A percentile compares a stretch with the other conserved stretches of the same genome.
Evolutionary conservation across 1,140 invertebrate genomes (phyloP).

Genomic region (Drosophila miranda): DNA sequence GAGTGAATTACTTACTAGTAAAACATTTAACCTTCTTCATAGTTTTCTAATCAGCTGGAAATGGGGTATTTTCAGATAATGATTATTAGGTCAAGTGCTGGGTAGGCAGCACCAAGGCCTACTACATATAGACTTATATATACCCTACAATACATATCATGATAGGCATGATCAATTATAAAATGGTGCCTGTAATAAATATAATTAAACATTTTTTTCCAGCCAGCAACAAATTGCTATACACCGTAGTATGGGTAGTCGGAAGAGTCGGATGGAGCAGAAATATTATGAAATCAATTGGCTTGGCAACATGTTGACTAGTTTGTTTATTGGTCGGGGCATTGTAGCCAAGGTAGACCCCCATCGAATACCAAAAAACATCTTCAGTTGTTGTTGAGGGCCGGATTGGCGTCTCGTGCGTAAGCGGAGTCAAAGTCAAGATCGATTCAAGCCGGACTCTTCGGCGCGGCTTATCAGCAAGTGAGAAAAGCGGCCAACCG

Average conservation of each 20-base stretch:
- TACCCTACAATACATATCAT: too few species aligned
- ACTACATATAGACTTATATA: too few species aligned
- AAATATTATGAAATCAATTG: slow-evolving; percentile 36
- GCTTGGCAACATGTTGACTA: slow-evolving; percentile 68
- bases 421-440: slow-evolving; percentile 66
- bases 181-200: slow-evolving; percentile 29
- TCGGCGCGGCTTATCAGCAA: slow-evolving; percentile 43
- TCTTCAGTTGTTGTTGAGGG: slow-evolving; percentile 31
- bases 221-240: slow-evolving; percentile 25
- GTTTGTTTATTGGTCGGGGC: slow-evolving; percentile 31
- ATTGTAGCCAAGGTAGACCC: slow-evolving; percentile 49
- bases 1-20: slow-evolving; percentile 1
- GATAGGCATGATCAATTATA: neutral
- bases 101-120: neutral
- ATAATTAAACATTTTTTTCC: slow-evolving; percentile 7
- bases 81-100: slow-evolving; percentile 6
- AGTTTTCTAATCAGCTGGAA: slow-evolving; percentile 1
- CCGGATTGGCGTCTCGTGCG: slow-evolving; percentile 49
- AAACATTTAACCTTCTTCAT: neutral
- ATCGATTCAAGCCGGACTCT: slow-evolving; percentile 56
- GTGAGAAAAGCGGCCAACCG: slow-evolving; percentile 44
- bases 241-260: too few species aligned
- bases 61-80: neutral
- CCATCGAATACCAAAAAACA: slow-evolving; percentile 40
- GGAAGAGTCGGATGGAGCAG: slow-evolving; percentile 13